These are phyloP conservation scores for Hydrozoanthus tunicans DNA, from an alignment of 64 coral and sea anemone species.

Conservation along the genomic window DNA sequence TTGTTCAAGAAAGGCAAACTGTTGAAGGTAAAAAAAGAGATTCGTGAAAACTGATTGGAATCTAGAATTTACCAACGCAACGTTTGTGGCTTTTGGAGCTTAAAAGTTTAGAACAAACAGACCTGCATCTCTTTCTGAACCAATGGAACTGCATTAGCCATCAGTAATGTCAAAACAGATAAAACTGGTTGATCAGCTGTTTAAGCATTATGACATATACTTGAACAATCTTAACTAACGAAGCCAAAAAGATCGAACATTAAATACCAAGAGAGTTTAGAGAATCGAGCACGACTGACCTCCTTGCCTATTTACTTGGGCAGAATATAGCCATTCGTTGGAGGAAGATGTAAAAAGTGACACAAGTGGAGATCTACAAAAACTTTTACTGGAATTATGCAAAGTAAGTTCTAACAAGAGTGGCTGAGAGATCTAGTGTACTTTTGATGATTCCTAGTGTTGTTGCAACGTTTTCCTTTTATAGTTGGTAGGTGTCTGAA, in stretches of 20 bases:
- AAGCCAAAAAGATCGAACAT: background rate
- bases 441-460: background rate
- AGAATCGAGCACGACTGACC: background rate
- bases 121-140: too few species aligned
- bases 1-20: too few species aligned
- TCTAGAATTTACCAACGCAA: too few species aligned
- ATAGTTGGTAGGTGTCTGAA: too few species aligned
- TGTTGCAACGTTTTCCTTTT: background rate
- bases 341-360: constrained; percentile 74
- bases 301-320: background rate
- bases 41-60: too few species aligned
- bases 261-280: background rate
- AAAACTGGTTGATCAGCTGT: too few species aligned
- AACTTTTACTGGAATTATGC: constrained; percentile 60
- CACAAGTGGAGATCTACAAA: constrained; percentile 83
- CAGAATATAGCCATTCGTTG: constrained; percentile 63
- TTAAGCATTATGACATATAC: too few species aligned
- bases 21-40: too few species aligned
- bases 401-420: constrained; percentile 40
- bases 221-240: background rate
- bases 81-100: too few species aligned
- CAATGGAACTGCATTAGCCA: too few species aligned
- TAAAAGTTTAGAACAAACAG: too few species aligned
- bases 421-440: background rate
- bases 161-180: too few species aligned